Base-by-base conservation (phyloP, 2,113 vertebrate genomes). In the Aviceda subcristata region DNA sequence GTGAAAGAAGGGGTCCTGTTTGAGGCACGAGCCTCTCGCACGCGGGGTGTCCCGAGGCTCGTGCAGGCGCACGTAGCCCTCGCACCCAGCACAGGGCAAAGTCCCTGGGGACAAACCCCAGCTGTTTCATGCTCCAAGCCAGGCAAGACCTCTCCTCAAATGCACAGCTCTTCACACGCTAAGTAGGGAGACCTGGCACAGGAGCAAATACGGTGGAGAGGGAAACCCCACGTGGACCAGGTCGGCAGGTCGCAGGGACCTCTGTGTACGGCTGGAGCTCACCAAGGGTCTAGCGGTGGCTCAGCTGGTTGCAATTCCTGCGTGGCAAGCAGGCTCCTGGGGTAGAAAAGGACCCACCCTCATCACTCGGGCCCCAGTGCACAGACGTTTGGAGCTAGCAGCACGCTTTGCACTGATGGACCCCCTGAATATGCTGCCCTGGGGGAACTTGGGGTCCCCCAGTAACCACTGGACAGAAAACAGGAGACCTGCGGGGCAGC, bases 301-400 rank as follows among this genome's bases (percentile, higher is more conserved):
- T 71, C 7, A 43, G 55, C 24, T 67, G 10, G 9, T 12, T 64
- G 63, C 55, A 84, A 48, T 80, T 10, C 34, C 71, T 59, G 36
- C 30, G 15, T 0, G 45, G 34, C 48, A 74, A n/a, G n/a, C 8
- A 26, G 24, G 26, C 2, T 41, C 7, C 36, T 57, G 19, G 1
- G 7, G 26, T 21, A 55, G 15, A 45, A 73, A 9, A 53, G 38
- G 12, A 30, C 29, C 32, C 34, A 36, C 27, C 46, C 10, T 36
- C 45, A 27, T 7, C 41, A 11, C n/a, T 56, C 26, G 29, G n/a
- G 45, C 3, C 8, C 19, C 32, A 5, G 13, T 0, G 1, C 2
- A 1, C 26, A 17, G 23, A 14, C 16, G 3, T 15, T 9, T 9
- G 26, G 64, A 26, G 20, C 10, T 21, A 66, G 12, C 45, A 91